Percentiles rank a stretch among this genome's conserved stretches.
Evolutionary conservation across 2,113 vertebrate species (phyloP).

Genomic region (Carassius auratus): DNA sequence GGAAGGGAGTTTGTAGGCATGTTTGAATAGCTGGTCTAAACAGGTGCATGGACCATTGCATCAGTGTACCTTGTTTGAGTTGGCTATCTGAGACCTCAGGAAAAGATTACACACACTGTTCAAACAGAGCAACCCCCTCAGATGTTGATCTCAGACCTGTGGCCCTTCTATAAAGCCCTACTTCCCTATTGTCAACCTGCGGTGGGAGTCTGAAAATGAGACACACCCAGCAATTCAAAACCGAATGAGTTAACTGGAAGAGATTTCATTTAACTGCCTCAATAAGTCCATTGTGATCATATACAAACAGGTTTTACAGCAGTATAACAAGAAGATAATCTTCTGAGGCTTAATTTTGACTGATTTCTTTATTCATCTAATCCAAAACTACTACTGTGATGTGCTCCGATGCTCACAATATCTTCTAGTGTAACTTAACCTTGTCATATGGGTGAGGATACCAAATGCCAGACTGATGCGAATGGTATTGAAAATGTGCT

Average conservation of each 20-base stretch:
- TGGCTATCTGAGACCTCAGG: slow-evolving; percentile 18
- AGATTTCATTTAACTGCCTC: not conserved
- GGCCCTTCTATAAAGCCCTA: not conserved
- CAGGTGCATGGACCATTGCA: not conserved
- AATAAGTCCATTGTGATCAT: slow-evolving; percentile 7
- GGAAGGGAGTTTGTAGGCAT: not conserved
- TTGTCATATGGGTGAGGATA: not conserved
- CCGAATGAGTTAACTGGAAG: slow-evolving; percentile 24
- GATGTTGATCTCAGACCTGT: slow-evolving; percentile 13
- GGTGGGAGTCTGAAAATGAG: not conserved
- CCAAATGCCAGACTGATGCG: not conserved
- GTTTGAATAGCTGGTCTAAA: not conserved
- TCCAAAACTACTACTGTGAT: not conserved
- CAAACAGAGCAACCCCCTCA: slow-evolving; percentile 9
- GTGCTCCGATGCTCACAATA: not conserved
- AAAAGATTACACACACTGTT: not conserved
- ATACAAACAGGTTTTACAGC: not conserved
- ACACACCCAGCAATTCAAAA: slow-evolving; percentile 12
- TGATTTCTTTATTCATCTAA: not conserved
- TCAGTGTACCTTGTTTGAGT: not conserved
- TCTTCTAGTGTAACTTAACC: not conserved
- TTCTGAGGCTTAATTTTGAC: not conserved
- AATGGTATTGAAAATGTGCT: not conserved
- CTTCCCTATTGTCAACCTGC: not conserved
- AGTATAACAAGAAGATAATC: not conserved